These are phyloP conservation scores for Takifugu flavidus DNA, from an alignment of 2,113 vertebrate genomes.

Conservation along the genomic window DNA sequence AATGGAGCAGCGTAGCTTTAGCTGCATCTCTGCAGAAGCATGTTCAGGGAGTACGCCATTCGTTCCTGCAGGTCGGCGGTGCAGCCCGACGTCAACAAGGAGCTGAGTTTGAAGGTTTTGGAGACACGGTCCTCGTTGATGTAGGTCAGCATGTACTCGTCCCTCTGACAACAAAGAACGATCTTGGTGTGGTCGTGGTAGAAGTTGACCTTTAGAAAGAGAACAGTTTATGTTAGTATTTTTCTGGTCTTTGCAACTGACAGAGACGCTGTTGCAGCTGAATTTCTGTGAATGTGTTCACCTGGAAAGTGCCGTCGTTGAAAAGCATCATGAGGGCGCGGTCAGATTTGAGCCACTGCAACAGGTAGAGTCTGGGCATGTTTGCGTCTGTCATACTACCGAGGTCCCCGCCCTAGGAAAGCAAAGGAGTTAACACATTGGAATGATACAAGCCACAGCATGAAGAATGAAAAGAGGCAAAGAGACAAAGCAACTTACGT, in stretches of 20 bases:
- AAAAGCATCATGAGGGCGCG: slow-evolving; percentile 98
- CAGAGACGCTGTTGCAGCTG: not conserved
- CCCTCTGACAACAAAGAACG: slow-evolving; percentile 89
- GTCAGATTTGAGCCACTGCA: slow-evolving; percentile 98
- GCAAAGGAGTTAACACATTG: slow-evolving; percentile 30
- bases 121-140: slow-evolving; percentile 95
- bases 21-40: slow-evolving; percentile 92
- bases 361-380: slow-evolving; percentile 88
- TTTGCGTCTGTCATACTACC: slow-evolving; percentile 82
- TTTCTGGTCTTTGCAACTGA: not conserved
- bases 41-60: slow-evolving; percentile 94
- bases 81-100: slow-evolving; percentile 86
- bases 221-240: not conserved
- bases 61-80: slow-evolving; percentile 84
- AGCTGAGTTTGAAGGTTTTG: slow-evolving; percentile 85
- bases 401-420: slow-evolving; percentile 87
- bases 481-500: slow-evolving; percentile 80
- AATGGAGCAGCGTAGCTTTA: slow-evolving; percentile 57
- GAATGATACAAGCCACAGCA: slow-evolving; percentile 32
- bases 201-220: slow-evolving; percentile 86
- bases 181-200: slow-evolving; percentile 98
- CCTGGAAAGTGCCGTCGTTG: slow-evolving; percentile 97
- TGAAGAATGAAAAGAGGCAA: slow-evolving; percentile 14
- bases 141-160: slow-evolving; percentile 93
- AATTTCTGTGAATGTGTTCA: slow-evolving; percentile 62